Percentiles rank a stretch among this genome's conserved stretches.
Evolutionary conservation across 2,113 vertebrate species (phyloP).

Genomic region (Callipepla squamata): DNA sequence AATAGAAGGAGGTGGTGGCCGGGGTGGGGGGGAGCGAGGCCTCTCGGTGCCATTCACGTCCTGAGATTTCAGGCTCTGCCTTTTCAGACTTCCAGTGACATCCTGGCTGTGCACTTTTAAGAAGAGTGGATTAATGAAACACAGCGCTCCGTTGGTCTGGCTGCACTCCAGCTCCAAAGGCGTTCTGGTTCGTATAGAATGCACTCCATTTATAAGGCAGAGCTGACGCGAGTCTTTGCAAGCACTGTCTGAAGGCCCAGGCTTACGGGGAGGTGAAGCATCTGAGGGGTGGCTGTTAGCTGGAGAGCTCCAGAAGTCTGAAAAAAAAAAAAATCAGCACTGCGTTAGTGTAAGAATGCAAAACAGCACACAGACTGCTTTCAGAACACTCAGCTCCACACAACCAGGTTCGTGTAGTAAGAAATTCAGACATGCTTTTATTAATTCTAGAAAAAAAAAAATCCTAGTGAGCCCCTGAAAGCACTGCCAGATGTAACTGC

Average conservation of each 20-base stretch:
- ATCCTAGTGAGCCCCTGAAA: conserved; percentile 12
- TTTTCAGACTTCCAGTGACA: conserved; percentile 70
- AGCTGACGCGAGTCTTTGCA: conserved; percentile 76
- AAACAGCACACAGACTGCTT: conserved; percentile 55
- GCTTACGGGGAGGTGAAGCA: conserved; percentile 74
- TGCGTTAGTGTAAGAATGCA: conserved; percentile 72
- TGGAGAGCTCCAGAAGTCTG: conserved; percentile 92
- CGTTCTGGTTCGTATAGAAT: conserved; percentile 82
- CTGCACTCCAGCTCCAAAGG: conserved; percentile 82
- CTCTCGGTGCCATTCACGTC: conserved; percentile 74
- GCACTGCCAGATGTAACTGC: background rate
- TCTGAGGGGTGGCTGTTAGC: conserved; percentile 79
- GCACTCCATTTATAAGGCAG: conserved; percentile 85
- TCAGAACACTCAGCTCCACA: conserved; percentile 8
- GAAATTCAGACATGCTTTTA: background rate
- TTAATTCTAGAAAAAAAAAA: background rate
- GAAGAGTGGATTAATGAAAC: conserved; percentile 94
- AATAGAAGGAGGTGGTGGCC: conserved; percentile 84
- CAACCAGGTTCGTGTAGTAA: background rate
- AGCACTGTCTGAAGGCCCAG: conserved; percentile 74
- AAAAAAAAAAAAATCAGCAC: conserved; percentile 70
- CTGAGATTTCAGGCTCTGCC: conserved; percentile 61
- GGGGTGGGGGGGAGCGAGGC: conserved; percentile 80
- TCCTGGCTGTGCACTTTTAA: conserved; percentile 88
- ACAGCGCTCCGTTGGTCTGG: conserved; percentile 87